These are phyloP conservation scores for Nyctibius grandis DNA, from an alignment of 2,797 vertebrate genomes.

Conservation along the genomic window DNA sequence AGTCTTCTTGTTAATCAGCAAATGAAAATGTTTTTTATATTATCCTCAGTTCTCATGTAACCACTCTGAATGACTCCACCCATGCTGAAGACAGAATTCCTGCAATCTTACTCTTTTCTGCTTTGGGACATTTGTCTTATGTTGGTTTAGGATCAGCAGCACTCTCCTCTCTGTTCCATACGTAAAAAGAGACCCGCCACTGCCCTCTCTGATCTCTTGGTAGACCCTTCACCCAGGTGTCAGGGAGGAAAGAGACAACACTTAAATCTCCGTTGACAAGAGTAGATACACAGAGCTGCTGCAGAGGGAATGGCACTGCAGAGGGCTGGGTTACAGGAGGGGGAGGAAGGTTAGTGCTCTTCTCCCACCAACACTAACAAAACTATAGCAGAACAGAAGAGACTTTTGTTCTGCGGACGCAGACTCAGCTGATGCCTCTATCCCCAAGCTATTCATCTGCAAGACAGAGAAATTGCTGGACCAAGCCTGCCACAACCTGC, in stretches of 20 bases:
- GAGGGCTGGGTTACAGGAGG: not conserved
- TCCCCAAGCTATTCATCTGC: not conserved
- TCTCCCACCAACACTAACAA: not conserved
- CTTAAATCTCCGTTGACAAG: not conserved
- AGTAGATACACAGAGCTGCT: not conserved
- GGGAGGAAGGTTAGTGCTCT: not conserved
- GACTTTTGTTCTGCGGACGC: not conserved
- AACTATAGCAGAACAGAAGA: not conserved
- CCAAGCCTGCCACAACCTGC: not conserved
- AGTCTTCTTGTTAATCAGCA: not conserved
- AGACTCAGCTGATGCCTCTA: not conserved
- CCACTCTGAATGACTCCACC: not conserved
- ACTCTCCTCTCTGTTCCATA: not conserved
- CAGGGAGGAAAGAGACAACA: not conserved
- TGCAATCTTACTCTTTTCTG: not conserved
- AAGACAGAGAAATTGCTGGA: not conserved
- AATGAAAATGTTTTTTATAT: not conserved
- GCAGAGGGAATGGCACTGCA: not conserved
- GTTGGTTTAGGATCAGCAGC: not conserved
- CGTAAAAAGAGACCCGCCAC: not conserved
- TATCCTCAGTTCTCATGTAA: not conserved
- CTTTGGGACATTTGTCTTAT: not conserved
- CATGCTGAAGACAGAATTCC: not conserved
- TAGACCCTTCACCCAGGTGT: not conserved
- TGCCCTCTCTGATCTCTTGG: not conserved